Conservation (phyloP, 2,797 vertebrate genomes). For the Schizothorax lantsangensis region DNA sequence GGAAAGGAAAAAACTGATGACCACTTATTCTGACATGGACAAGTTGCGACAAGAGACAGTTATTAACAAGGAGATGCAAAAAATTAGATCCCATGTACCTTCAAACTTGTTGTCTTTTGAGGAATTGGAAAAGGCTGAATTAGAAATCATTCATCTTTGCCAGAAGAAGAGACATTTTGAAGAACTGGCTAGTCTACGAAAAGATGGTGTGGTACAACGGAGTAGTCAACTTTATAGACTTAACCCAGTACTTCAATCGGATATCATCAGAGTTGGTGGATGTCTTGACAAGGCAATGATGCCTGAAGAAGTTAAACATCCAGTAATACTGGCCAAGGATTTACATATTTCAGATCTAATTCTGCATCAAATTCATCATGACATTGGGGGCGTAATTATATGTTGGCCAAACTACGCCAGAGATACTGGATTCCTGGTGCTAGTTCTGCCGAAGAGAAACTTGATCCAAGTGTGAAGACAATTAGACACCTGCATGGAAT, state of each 20-base stretch:
- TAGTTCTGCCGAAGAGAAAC: background rate
- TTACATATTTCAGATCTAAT: conserved; percentile 1
- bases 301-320: background rate
- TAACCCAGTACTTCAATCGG: no score
- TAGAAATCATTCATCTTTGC: background rate
- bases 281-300: background rate
- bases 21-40: background rate
- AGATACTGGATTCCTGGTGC: conserved; percentile 26
- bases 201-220: no score
- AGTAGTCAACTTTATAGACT: no score
- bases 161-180: no score
- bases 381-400: background rate
- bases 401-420: background rate
- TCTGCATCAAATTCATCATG: background rate
- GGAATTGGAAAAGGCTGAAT: conserved; percentile 7
- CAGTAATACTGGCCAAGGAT: conserved; percentile 17
- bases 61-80: background rate
- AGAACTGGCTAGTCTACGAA: no score
- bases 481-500: background rate
- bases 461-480: background rate
- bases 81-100: background rate
- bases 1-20: background rate
- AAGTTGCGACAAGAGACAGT: background rate
- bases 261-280: no score
- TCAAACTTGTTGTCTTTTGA: background rate